These are phyloP conservation scores for Steinernema carpocapsae DNA, from an alignment of 2,888 invertebrate genomes.

Conservation along the genomic window DNA sequence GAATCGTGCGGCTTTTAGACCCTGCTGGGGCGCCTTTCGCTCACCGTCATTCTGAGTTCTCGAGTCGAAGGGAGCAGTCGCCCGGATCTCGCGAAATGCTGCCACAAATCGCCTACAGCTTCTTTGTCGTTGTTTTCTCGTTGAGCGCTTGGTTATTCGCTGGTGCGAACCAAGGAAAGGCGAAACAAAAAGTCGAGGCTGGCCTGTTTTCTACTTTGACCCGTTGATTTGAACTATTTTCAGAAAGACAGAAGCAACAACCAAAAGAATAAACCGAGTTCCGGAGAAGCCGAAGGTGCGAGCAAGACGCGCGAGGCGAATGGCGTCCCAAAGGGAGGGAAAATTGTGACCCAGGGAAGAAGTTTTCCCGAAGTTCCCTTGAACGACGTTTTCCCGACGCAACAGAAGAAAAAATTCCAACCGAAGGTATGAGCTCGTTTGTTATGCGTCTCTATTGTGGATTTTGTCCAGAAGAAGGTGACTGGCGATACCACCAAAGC, in stretches of 20 bases:
- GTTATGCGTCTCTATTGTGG: too few relatives aligned
- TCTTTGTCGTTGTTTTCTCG: not conserved
- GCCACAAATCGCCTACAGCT: conserved; percentile 1
- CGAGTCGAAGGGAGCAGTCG: too few relatives aligned
- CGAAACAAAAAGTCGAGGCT: not conserved
- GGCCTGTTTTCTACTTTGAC: not conserved
- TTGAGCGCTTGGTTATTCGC: not conserved
- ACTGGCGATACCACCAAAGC: too few relatives aligned
- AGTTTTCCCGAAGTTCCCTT: not conserved
- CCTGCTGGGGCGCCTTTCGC: too few relatives aligned
- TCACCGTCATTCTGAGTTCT: too few relatives aligned
- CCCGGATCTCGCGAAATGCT: too few relatives aligned
- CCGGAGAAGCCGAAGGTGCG: not conserved
- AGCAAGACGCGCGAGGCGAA: not conserved
- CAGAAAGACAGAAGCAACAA: not conserved
- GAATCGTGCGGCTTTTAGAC: too few relatives aligned
- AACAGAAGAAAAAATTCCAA: conserved; percentile 9
- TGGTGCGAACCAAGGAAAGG: not conserved
- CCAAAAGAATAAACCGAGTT: not conserved
- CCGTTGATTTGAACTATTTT: too few relatives aligned
- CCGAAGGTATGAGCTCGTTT: not conserved
- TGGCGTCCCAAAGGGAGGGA: not conserved
- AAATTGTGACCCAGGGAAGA: not conserved
- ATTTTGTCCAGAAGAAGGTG: too few relatives aligned
- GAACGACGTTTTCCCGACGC: not conserved